A percentile compares a stretch with the other conserved stretches of the same genome.
These are phyloP conservation scores for Habrosyne pyritoides DNA, from an alignment of 2,888 invertebrate species.

Conservation along the genomic window DNA sequence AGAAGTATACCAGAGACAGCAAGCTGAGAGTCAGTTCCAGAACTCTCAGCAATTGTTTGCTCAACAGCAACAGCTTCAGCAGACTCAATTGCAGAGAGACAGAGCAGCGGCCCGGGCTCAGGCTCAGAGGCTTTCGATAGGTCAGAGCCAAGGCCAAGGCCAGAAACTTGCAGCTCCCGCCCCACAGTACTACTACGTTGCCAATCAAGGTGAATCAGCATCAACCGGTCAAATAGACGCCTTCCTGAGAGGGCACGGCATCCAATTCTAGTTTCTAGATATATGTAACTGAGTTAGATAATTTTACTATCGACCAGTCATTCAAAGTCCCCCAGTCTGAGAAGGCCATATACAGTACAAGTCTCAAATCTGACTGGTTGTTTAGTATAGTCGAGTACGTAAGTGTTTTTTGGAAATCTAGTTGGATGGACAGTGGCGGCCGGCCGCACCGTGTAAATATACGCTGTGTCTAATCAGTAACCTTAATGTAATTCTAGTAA, in stretches of 20 bases:
- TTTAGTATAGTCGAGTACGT: constrained; percentile 52
- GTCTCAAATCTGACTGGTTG: constrained; percentile 46
- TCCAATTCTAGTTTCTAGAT: constrained; percentile 80
- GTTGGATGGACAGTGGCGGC: constrained; percentile 53
- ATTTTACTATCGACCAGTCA: constrained; percentile 49
- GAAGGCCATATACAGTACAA: constrained; percentile 62
- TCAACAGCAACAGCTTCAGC: constrained; percentile 87
- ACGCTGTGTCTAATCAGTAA: constrained; percentile 74
- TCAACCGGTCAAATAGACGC: constrained; percentile 91
- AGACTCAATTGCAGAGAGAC: constrained; percentile 85
- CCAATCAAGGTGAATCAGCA: constrained; percentile 75
- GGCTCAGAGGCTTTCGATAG: constrained; percentile 64
- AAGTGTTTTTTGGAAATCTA: constrained; percentile 41
- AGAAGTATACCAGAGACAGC: constrained; percentile 84
- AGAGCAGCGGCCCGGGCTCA: constrained; percentile 81
- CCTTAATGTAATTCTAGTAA: constrained; percentile 65
- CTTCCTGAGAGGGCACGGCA: constrained; percentile 89
- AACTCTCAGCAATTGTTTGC: constrained; percentile 86
- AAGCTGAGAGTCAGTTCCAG: constrained; percentile 83
- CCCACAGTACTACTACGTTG: constrained; percentile 84
- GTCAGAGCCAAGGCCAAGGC: constrained; percentile 64
- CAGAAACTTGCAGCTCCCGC: constrained; percentile 47
- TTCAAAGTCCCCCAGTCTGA: constrained; percentile 34
- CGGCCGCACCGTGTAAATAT: constrained; percentile 67
- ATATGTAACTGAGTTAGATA: constrained; percentile 56